Conservation (phyloP, 2,113 vertebrate species). For the Peromyscus leucopus region DNA sequence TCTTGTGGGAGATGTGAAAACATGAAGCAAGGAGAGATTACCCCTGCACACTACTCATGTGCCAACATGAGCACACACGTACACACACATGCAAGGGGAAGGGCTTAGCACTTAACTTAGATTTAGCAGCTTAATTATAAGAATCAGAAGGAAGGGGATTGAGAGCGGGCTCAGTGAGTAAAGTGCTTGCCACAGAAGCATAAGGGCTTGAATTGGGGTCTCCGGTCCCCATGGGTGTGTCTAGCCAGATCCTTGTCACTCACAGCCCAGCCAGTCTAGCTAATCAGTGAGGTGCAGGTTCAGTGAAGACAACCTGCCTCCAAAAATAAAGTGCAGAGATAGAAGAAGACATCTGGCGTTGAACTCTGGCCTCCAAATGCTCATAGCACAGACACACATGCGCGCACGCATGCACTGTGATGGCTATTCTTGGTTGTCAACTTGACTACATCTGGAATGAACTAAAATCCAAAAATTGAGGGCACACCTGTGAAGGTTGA, state of each 20-base stretch:
- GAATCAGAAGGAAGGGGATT: not conserved
- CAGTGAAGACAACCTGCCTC: not conserved
- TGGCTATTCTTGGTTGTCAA: not conserved
- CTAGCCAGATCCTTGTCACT: not conserved
- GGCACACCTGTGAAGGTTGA: not conserved
- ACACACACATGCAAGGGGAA: accelerated
- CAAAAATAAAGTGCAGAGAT: not conserved
- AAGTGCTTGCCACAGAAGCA: not conserved
- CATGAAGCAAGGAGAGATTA: conserved; percentile 25
- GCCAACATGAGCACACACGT: not conserved
- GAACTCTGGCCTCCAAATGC: not conserved
- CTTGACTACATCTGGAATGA: not conserved
- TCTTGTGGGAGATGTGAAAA: conserved; percentile 54
- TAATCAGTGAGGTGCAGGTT: not conserved
- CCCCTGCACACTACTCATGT: not conserved
- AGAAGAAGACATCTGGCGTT: not conserved
- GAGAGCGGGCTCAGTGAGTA: not conserved
- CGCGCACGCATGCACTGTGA: not conserved
- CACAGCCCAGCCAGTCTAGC: not conserved
- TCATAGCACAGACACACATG: too few species aligned
- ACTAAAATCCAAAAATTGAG: not conserved
- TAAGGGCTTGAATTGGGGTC: not conserved
- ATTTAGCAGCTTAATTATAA: not conserved
- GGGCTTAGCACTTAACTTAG: conserved; percentile 18
- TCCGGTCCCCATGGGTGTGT: not conserved